Evolutionary conservation across 2,888 invertebrate species (phyloP).

Genomic region (Andrena flavipes): DNA sequence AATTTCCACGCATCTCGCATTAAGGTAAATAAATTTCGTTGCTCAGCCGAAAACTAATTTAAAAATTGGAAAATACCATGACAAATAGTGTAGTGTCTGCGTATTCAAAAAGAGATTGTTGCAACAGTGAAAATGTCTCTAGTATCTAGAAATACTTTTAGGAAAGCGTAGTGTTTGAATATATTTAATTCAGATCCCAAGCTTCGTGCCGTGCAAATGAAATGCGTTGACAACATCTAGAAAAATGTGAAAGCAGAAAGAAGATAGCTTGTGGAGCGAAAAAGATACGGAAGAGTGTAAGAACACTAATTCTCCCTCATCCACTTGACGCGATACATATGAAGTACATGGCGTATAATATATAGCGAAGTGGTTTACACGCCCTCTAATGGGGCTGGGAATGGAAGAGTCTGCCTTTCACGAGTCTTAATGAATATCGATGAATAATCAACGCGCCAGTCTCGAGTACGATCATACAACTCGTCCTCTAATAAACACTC

Average conservation of each 20-base stretch:
- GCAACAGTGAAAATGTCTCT: not conserved
- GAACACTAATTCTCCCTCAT: constrained; percentile 36
- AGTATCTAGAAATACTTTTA: not conserved
- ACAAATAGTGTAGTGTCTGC: no score
- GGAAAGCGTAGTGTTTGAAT: not conserved
- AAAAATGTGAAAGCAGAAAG: not conserved
- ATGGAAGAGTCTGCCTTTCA: constrained; percentile 51
- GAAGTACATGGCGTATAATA: constrained; percentile 42
- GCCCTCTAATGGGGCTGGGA: constrained; percentile 55
- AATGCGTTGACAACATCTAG: not conserved
- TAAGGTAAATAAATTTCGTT: no score
- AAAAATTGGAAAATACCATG: no score
- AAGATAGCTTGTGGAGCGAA: not conserved
- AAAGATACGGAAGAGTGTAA: constrained; percentile 18
- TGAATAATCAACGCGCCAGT: constrained; percentile 51
- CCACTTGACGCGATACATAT: constrained; percentile 36
- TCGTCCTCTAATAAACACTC: constrained; percentile 19
- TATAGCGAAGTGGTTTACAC: constrained; percentile 56
- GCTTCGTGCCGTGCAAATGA: constrained; percentile 9
- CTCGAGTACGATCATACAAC: constrained; percentile 27
- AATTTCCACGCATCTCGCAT: no score
- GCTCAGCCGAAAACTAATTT: no score
- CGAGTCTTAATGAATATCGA: constrained; percentile 57
- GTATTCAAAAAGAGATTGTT: not conserved
- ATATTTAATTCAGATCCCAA: not conserved